phyloP scores from a whole-genome alignment of 2,888 invertebrate genomes.

The Busseola fusca region DNA sequence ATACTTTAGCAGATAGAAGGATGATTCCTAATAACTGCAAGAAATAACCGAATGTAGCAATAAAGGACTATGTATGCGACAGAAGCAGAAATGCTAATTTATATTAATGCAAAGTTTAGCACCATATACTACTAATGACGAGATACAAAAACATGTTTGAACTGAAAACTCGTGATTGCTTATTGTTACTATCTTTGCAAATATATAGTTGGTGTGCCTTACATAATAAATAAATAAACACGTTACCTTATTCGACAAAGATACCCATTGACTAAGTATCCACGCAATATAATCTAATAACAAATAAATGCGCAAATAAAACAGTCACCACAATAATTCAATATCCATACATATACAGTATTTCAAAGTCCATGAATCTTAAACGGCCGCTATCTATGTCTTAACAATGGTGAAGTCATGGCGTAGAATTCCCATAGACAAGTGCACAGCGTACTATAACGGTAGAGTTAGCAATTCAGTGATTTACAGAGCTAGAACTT shows the following conservation, averaged over 20 bases:
- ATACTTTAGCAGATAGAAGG: neutral
- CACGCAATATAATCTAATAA: constrained; percentile 26
- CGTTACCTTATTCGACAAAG: neutral
- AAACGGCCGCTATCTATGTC: constrained; percentile 66
- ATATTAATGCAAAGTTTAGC: neutral
- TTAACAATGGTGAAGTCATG: constrained; percentile 73
- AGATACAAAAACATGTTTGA: neutral
- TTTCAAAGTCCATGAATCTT: constrained; percentile 61
- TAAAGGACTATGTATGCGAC: too few relatives aligned
- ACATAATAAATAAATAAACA: too few relatives aligned
- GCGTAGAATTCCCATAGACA: constrained; percentile 82
- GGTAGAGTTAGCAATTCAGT: constrained; percentile 84
- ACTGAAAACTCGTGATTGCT: too few relatives aligned
- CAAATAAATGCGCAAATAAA: constrained; percentile 39
- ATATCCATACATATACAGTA: constrained; percentile 56
- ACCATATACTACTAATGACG: neutral
- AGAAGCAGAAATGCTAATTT: neutral
- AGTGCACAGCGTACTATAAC: constrained; percentile 82
- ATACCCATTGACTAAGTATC: constrained; percentile 2
- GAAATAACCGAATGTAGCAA: neutral
- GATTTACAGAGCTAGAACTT: constrained; percentile 81
- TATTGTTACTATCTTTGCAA: too few relatives aligned
- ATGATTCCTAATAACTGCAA: neutral
- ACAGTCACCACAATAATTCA: constrained; percentile 49
- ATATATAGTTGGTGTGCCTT: too few relatives aligned